Base-by-base conservation (phyloP, 2,113 vertebrate genomes). In the Rhipidura dahli region DNA sequence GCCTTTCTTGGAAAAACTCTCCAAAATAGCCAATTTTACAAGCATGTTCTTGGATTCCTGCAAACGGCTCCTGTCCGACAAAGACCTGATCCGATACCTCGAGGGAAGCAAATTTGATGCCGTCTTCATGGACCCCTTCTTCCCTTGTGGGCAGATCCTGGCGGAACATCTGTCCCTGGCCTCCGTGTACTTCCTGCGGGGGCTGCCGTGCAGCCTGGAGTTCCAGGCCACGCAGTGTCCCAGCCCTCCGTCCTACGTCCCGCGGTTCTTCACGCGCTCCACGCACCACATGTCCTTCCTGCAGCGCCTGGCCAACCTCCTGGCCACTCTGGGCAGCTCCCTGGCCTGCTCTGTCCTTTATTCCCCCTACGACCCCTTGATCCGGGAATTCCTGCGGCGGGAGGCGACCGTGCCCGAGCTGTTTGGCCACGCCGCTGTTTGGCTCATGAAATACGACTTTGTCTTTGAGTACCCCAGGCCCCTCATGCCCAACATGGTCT, bases 391-490 rank as follows among this genome's bases (percentile, higher is more conserved):
- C 85, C 86, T 99, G 13, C 81, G 28, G 22, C 96, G 42, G 33
- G 96, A 97, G 33, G 91, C 95, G 40, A 97, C 97, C 1, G 90
- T 97, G 28, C 60, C 61, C 19, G 96, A 98, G 10, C 94, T 99
- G 15, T 24, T 99, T 12, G 80, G 98, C 47, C 93, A 94, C 0
- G 98, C 97, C 0, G 97, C 98, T 5, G 64, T 99, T 61, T 99
- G 98, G 99, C 98, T 99, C 24, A 73, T 98, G 66, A 98, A 98
- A 81, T 97, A 96, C 5, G 98, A 99, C 79, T 99, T 98, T 85
- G 81, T 87, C 23, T 97, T 98, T 65, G 98, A 99, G 22, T 98
- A 96, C 83, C 98, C 98, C 44, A 97, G 81, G 84, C 98, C 98
- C 19, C 15, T 98, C 27, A 98, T 99, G 98, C 98, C 98, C 50